Evolutionary conservation across 2,888 invertebrate species (phyloP).

Genomic region (Eristalinus sepulchralis): DNA sequence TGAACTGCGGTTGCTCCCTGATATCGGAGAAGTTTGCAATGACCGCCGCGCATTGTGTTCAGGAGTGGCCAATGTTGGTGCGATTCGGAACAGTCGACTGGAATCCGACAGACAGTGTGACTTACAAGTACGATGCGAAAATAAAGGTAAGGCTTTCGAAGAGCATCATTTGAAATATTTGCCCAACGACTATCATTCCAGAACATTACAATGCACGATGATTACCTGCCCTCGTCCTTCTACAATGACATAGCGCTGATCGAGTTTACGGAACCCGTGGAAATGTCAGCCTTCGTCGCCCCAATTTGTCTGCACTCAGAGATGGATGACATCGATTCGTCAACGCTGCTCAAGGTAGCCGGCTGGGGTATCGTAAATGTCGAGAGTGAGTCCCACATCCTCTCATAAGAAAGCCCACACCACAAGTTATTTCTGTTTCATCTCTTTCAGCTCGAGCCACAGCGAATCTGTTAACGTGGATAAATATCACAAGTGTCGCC

Average conservation of each 20-base stretch:
- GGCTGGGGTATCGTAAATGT: constrained; percentile 73
- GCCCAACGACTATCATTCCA: constrained; percentile 10
- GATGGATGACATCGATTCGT: constrained; percentile 44
- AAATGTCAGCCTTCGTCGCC: constrained; percentile 44
- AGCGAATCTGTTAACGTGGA: constrained; percentile 70
- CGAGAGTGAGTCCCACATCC: constrained; percentile 69
- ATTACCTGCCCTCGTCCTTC: constrained; percentile 36
- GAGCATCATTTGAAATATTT: too few species aligned
- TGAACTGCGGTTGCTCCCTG: constrained; percentile 67
- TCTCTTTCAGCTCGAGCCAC: constrained; percentile 59
- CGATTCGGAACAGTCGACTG: constrained; percentile 60
- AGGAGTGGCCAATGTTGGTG: constrained; percentile 43
- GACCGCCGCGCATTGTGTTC: constrained; percentile 72
- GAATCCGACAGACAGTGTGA: constrained; percentile 27
- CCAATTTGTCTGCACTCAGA: constrained; percentile 73
- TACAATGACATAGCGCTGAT: constrained; percentile 74
- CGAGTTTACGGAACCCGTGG: constrained; percentile 46
- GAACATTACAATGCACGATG: constrained; percentile 57
- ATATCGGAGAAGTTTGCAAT: constrained; percentile 64
- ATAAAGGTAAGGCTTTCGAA: constrained; percentile 6
- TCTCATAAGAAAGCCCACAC: not conserved
- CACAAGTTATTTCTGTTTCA: not conserved
- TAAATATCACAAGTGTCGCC: constrained; percentile 71
- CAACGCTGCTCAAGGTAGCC: constrained; percentile 62
- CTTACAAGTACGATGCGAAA: constrained; percentile 27